These are phyloP conservation scores for Nothobranchius furzeri DNA, from an alignment of 2,113 vertebrate species.

Conservation along the genomic window DNA sequence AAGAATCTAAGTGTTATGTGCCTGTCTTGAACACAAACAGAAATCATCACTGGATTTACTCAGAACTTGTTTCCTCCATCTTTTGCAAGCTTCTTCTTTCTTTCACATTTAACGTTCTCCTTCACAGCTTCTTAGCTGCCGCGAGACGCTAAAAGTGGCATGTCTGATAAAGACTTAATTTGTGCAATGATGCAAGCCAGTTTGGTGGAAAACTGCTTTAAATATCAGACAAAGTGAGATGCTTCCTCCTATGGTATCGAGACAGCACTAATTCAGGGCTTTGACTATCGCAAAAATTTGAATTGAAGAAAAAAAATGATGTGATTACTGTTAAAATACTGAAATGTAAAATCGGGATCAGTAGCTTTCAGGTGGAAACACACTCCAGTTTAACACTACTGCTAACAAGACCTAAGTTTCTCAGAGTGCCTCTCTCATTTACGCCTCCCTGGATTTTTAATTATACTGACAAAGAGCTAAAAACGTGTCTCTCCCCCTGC, in stretches of 20 bases:
- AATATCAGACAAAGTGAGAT: no score
- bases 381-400: slow-evolving; percentile 42
- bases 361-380: slow-evolving; percentile 51
- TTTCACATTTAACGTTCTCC: no score
- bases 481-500: slow-evolving; percentile 55
- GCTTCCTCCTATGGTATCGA: no score
- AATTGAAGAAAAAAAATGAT: background rate
- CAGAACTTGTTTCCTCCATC: no score
- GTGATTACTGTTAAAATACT: background rate
- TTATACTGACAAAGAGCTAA: slow-evolving; percentile 70
- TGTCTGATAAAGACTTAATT: no score
- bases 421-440: slow-evolving; percentile 64
- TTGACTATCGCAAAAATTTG: background rate
- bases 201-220: no score
- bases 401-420: slow-evolving; percentile 72
- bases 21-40: no score
- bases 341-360: slow-evolving; percentile 29
- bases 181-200: no score
- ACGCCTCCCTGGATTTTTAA: slow-evolving; percentile 75
- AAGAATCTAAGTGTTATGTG: background rate
- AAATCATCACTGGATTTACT: no score
- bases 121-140: no score
- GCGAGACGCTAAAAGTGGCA: no score
- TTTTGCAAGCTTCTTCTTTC: no score
- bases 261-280: background rate